Conservation (phyloP, 1,140 invertebrate genomes). For the Euura saliciscinereae region DNA sequence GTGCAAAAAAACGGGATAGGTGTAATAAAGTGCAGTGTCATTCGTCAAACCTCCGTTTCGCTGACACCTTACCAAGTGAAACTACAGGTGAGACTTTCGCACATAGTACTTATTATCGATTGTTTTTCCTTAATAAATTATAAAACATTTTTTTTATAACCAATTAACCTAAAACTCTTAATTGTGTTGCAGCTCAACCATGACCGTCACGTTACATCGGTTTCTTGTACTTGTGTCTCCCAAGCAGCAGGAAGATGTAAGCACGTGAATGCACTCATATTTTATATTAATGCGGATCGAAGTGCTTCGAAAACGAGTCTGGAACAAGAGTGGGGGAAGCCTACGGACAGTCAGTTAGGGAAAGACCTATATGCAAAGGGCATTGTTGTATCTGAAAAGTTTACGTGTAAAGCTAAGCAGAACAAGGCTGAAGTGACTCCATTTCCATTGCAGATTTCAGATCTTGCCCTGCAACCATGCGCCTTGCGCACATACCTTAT, state of each 20-base stretch:
- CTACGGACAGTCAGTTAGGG: not conserved
- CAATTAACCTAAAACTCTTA: not conserved
- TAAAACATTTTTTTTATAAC: too few species aligned
- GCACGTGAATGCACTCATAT: constrained; percentile 17
- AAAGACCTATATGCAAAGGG: constrained; percentile 14
- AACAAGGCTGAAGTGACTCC: not conserved
- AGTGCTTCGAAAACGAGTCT: constrained; percentile 17
- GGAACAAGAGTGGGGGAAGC: constrained; percentile 19
- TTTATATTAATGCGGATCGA: constrained; percentile 12
- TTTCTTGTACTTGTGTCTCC: not conserved
- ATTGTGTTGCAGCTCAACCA: not conserved
- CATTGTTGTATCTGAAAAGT: not conserved
- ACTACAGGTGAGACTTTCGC: too few species aligned
- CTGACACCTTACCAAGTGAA: too few species aligned
- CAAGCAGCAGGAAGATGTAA: not conserved
- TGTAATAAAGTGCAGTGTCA: too few species aligned
- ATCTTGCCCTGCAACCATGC: not conserved
- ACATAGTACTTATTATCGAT: too few species aligned
- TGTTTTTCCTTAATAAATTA: too few species aligned
- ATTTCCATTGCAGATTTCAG: not conserved
- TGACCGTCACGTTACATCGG: not conserved
- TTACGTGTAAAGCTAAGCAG: not conserved
- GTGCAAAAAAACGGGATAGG: too few species aligned
- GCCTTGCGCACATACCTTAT: not conserved
- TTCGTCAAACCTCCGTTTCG: too few species aligned